Percentiles rank a stretch among this genome's conserved stretches.
These are phyloP conservation scores for Temnothorax nylanderi DNA, from an alignment of 1,140 invertebrate species.

Conservation along the genomic window DNA sequence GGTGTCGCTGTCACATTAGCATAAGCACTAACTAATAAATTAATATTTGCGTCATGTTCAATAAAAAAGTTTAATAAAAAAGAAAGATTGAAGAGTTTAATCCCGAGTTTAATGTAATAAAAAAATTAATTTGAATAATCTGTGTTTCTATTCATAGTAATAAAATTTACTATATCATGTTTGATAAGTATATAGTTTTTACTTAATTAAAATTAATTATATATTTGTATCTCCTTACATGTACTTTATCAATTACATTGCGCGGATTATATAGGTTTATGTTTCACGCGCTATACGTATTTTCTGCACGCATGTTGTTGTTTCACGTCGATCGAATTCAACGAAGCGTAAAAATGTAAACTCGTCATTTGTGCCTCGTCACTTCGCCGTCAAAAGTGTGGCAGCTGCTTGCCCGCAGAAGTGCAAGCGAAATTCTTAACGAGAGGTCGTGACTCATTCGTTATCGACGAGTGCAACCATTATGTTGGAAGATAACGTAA, in stretches of 20 bases:
- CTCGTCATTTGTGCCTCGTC: slow-evolving; percentile 31
- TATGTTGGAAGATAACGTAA: slow-evolving; percentile 58
- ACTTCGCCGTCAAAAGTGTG: slow-evolving; percentile 58
- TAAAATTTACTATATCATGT: not conserved
- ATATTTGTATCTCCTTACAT: not conserved
- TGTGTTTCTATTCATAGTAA: not conserved
- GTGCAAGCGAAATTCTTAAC: slow-evolving; percentile 39
- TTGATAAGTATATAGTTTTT: not conserved
- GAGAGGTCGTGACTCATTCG: slow-evolving; percentile 50
- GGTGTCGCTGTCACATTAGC: not conserved
- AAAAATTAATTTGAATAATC: slow-evolving; percentile 9
- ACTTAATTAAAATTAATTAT: not conserved
- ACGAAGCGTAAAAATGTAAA: slow-evolving; percentile 25
- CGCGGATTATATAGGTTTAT: not conserved
- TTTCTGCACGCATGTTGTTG: not conserved
- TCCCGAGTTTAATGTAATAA: not conserved
- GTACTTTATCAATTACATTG: not conserved
- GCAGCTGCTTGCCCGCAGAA: not conserved
- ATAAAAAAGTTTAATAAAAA: not conserved
- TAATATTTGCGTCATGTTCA: not conserved
- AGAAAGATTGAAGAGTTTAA: not conserved
- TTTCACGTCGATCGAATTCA: not conserved
- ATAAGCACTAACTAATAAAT: not conserved
- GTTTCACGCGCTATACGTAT: not conserved
- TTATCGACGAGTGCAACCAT: slow-evolving; percentile 38